Evolutionary conservation across 2,113 vertebrate genomes (phyloP), one percentile per base, ranked within the genome.

Genomic region (Platysternon megacephalum): DNA sequence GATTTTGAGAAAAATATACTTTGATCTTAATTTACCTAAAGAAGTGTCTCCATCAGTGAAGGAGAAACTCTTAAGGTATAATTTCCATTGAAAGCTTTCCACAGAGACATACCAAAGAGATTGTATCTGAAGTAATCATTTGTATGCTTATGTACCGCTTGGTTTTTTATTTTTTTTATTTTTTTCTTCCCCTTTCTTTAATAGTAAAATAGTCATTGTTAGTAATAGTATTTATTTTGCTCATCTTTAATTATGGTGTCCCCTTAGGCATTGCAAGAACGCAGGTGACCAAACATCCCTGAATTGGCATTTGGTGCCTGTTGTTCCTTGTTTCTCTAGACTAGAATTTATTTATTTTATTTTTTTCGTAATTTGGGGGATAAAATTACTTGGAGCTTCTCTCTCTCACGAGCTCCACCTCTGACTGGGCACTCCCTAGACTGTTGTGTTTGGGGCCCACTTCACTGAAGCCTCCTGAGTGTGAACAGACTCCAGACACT

Each of bases 111-210:
- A 4, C 35, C 14, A 91, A 79, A 61, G 86, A 74, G 89, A 91
- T 55, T 13, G 56, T 5, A 14, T 58, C 1, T 68, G 51, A 83
- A 89, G 8, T 48, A 4, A 17, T 24, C 65, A 11, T 55, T 24
- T 82, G 14, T 78, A 68, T n/a, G 65, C 2, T 80, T 58, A 16
- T 2, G 0, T 0, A 3, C 29, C 81, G 56, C 32, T 74, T 4
- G 28, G 8, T n/a, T 87, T 89, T 46, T 68, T 87, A 29, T 29
- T 48, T 29, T 44, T 88, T 84, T 0, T 3, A n/a, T n/a, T n/a
- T 58, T 7, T 46, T 44, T 42, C 51, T 52, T 52, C 51, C 6
- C 84, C 84, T 0, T 3, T 82, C 89, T 91, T 48, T 35, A 84
- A 51, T 82, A 14, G 26, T 19, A 61, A 76, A 46, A 76, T 76